Percentiles rank a stretch among this genome's conserved stretches.
phyloP scores from a whole-genome alignment of 2,113 vertebrate species.

The Anarrhichthys ocellatus region DNA sequence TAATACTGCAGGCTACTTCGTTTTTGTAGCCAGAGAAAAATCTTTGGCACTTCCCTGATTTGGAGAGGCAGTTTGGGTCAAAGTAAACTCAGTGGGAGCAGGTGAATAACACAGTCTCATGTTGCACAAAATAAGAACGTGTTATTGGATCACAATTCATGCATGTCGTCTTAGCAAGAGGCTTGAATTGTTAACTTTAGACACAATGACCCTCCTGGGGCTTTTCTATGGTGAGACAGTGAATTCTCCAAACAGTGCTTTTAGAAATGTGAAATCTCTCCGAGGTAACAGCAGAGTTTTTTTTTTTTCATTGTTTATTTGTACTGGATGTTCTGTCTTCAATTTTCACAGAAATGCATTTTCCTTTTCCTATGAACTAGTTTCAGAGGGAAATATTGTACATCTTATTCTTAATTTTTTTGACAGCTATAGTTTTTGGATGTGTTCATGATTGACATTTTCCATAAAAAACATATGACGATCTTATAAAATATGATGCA shows the following conservation, averaged over 20 bases:
- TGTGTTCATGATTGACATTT: neutral
- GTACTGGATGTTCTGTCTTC: neutral
- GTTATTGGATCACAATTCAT: slow-evolving; percentile 34
- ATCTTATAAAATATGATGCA: neutral
- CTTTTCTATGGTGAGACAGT: neutral
- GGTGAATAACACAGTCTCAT: slow-evolving; percentile 48
- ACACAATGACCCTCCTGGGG: neutral
- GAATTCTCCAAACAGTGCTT: neutral
- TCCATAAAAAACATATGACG: neutral
- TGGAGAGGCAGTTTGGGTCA: slow-evolving; percentile 29
- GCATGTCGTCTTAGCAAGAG: slow-evolving; percentile 8
- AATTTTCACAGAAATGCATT: neutral
- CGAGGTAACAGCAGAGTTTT: neutral
- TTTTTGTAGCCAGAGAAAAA: slow-evolving; percentile 16
- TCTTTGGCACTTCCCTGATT: slow-evolving; percentile 26
- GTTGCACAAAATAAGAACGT: slow-evolving; percentile 39
- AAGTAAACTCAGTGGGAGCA: slow-evolving; percentile 51
- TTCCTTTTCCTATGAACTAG: neutral
- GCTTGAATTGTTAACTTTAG: slow-evolving; percentile 32
- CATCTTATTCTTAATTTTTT: neutral
- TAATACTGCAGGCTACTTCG: slow-evolving; percentile 4
- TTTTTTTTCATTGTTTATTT: neutral
- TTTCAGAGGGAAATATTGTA: neutral
- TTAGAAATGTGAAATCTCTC: neutral
- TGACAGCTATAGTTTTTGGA: neutral